These are phyloP conservation scores for Chinchilla lanigera DNA, from an alignment of 2,113 vertebrate genomes.

Conservation along the genomic window DNA sequence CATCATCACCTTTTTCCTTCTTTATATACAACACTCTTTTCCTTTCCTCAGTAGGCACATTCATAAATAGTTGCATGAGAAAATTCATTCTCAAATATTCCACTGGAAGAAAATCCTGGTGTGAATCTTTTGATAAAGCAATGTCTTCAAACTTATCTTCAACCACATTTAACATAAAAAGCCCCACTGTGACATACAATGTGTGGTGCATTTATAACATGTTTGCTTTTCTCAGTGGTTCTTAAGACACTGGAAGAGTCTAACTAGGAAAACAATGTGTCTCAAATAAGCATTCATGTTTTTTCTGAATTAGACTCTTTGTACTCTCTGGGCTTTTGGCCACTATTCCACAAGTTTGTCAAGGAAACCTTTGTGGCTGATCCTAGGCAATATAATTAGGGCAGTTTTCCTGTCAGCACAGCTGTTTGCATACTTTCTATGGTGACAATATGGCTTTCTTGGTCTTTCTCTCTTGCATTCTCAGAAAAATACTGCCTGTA, in stretches of 20 bases:
- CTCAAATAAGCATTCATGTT: slow-evolving; percentile 37
- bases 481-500: neutral
- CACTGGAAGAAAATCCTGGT: slow-evolving; percentile 28
- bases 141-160: slow-evolving; percentile 51
- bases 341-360: neutral
- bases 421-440: neutral
- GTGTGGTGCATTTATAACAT: neutral
- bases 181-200: neutral
- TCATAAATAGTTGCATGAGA: neutral
- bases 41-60: neutral
- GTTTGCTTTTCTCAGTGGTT: slow-evolving; percentile 19
- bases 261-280: slow-evolving; percentile 37
- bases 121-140: slow-evolving; percentile 12
- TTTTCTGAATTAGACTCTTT: slow-evolving; percentile 59
- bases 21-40: neutral
- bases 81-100: slow-evolving; percentile 43
- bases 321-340: neutral
- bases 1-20: neutral
- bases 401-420: neutral
- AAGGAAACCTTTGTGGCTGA: slow-evolving; percentile 29
- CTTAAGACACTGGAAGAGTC: neutral
- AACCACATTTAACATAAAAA: neutral
- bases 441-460: neutral
- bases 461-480: neutral
- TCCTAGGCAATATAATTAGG: neutral